A percentile compares a stretch with the other conserved stretches of the same genome.
Evolutionary conservation across 64 coral and sea anemone species (phyloP).

Genomic region (Pachyseris speciosa): DNA sequence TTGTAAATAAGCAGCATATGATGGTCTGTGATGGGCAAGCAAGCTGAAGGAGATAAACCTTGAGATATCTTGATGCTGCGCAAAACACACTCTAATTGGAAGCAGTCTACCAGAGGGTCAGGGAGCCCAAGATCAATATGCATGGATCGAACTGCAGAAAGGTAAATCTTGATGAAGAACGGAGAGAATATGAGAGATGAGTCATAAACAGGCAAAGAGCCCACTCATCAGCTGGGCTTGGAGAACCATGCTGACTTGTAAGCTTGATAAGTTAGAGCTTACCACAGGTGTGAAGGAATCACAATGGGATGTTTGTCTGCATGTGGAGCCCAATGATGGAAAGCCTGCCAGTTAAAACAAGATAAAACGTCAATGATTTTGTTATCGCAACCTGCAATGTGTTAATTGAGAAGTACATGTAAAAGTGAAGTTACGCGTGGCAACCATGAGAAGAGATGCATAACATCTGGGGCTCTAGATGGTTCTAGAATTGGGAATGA

Average conservation of each 20-base stretch:
- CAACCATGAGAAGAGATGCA: no score
- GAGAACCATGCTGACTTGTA: constrained; percentile 16
- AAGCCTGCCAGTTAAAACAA: no score
- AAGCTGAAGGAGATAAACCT: no score
- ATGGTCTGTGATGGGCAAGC: background rate
- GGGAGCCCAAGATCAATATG: no score
- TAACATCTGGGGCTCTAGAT: no score
- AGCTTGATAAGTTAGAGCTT: background rate
- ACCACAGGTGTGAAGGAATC: constrained; percentile 3
- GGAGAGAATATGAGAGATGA: background rate
- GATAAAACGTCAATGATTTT: no score
- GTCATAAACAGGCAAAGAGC: background rate
- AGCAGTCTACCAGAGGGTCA: no score
- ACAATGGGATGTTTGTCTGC: background rate
- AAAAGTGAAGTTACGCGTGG: no score
- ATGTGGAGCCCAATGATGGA: no score
- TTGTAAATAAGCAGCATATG: background rate
- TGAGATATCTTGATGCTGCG: background rate
- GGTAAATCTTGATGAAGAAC: background rate
- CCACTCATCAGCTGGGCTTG: constrained; percentile 2
- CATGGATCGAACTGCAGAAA: background rate
- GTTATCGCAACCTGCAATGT: no score
- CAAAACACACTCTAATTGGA: background rate
- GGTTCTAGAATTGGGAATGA: no score
- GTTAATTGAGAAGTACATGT: no score